Base-by-base conservation (phyloP, 2,113 vertebrate species). In the Sisor rabdophorus region DNA sequence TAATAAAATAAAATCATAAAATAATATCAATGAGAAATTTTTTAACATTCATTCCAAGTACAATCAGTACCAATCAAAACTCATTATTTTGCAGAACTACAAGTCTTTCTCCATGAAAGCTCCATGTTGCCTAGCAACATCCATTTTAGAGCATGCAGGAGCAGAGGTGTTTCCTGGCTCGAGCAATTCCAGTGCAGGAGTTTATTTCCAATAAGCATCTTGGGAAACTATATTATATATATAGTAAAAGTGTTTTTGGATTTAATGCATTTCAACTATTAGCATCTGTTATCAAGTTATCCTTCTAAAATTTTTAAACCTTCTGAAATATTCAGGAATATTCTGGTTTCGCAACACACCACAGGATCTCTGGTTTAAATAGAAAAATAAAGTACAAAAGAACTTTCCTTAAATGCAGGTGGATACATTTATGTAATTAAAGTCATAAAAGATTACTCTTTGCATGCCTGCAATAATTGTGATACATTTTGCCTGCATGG, bases 61-160 rank as follows among this genome's bases (percentile, higher is more conserved):
- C 60, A 54, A 73, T 74, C 24, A 52, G 40, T 61, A 70, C 50
- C 60, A 72, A 76, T 73, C 73, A 68, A 36, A 44, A 30, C n/a
- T 78, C 55, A n/a, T 54, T 8, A 47, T 81, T 86, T 76, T 73
- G 76, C 83, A 73, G 76, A 83, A 74, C 81, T 75, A 71, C 53
- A 75, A 85, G 69, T 78, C 78, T 84, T 83, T 79, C 67, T 75
- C 24, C 64, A 81, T 80, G 61, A 82, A 83, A 84, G 78, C 67
- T 69, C 71, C 79, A 81, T 77, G 85, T 86, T 86, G 85, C 85
- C 76, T 79, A 80, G 85, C 83, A 86, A 85, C 85, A 78, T 61
- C 61, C 73, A 82, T 78, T 81, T 82, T 78, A 63, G 76, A 79
- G 80, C 76, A 53, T 80, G 72, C 60, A 82, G 68, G 75, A 81